A percentile compares a stretch with the other conserved stretches of the same genome.
These are phyloP conservation scores for Xanthorhoe spadicearia DNA, from an alignment of 2,888 invertebrate genomes.

Conservation along the genomic window DNA sequence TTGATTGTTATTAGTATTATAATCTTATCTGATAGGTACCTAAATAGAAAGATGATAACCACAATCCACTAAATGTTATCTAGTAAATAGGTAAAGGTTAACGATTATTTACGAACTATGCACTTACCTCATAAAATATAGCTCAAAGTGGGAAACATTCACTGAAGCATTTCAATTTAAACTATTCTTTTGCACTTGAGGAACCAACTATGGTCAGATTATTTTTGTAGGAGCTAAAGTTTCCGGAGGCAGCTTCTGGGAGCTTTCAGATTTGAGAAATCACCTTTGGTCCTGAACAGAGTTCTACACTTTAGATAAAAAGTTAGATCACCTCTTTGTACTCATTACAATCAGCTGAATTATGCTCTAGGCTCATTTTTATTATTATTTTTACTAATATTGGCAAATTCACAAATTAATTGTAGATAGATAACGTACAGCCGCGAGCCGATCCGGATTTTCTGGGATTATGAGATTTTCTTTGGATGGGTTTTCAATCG, in stretches of 20 bases:
- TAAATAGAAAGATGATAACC: background rate
- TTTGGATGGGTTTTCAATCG: slow-evolving; percentile 7
- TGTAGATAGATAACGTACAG: background rate
- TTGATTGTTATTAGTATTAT: no score
- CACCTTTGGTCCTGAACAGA: slow-evolving; percentile 10
- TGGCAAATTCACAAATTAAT: background rate
- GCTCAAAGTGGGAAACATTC: slow-evolving; percentile 1
- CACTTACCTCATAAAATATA: slow-evolving; percentile 21
- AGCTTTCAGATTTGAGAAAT: slow-evolving; percentile 25
- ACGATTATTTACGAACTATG: background rate
- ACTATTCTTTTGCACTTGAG: slow-evolving; percentile 5
- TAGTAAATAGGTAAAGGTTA: background rate
- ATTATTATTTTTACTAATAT: background rate
- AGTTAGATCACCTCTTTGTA: background rate
- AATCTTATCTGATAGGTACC: slow-evolving; percentile 3
- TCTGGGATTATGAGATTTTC: background rate
- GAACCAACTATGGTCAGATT: background rate
- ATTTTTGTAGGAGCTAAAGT: slow-evolving; percentile 1
- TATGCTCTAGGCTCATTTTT: background rate
- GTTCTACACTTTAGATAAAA: slow-evolving; percentile 12
- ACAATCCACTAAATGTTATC: background rate
- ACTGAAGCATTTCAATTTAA: slow-evolving; percentile 12
- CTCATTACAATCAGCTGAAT: background rate
- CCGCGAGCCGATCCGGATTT: slow-evolving; percentile 15
- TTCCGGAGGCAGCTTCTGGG: slow-evolving; percentile 14